phyloP scores from a whole-genome alignment of 2,113 vertebrate genomes.

The Papio anubis region DNA sequence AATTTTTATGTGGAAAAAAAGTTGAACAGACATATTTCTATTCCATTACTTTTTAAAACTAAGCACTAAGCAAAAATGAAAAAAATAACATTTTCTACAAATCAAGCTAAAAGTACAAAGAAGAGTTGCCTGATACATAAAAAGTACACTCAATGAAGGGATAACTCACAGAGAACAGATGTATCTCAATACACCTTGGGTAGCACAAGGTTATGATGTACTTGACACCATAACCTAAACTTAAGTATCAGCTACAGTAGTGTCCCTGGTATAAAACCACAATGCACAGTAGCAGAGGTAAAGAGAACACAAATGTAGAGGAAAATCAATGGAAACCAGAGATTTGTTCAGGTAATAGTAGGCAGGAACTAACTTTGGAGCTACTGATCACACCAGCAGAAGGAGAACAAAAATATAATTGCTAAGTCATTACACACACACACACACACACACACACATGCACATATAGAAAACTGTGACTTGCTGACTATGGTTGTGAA shows the following conservation, averaged over 20 bases:
- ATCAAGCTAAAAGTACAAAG: neutral
- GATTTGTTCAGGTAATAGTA: accelerated
- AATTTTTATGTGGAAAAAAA: neutral
- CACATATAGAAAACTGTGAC: neutral
- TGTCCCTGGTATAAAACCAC: neutral
- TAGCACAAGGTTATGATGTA: neutral
- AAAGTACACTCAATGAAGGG: neutral
- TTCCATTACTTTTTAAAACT: neutral
- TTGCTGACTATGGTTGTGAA: neutral
- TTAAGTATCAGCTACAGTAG: neutral
- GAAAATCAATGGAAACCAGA: no score
- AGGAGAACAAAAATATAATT: neutral
- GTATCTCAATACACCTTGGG: neutral
- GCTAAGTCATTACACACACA: no score
- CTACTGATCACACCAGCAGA: neutral
- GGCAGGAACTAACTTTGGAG: neutral
- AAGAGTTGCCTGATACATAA: neutral
- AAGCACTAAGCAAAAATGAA: neutral
- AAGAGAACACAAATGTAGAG: neutral
- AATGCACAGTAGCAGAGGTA: neutral
- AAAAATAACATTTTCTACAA: neutral
- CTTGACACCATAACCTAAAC: neutral
- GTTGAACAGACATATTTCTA: neutral
- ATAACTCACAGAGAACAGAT: neutral
- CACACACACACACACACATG: neutral